A percentile compares a stretch with the other conserved stretches of the same genome.
These are phyloP conservation scores for Cygnus olor DNA, from an alignment of 2,797 vertebrate genomes.

Conservation along the genomic window DNA sequence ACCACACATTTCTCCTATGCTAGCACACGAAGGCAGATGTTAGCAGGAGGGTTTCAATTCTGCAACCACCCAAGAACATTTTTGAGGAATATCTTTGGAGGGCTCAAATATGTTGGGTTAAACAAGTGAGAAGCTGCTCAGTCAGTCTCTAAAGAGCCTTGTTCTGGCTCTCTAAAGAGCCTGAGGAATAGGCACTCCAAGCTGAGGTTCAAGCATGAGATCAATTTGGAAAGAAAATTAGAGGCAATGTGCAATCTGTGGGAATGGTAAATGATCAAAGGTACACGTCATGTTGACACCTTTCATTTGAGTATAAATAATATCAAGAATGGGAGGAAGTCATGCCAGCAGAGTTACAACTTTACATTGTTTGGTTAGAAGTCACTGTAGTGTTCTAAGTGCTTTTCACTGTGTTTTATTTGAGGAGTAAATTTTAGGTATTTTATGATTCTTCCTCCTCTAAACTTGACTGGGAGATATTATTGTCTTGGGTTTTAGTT, in stretches of 20 bases:
- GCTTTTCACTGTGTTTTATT: neutral
- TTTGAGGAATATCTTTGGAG: neutral
- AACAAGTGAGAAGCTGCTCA: neutral
- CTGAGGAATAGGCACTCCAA: neutral
- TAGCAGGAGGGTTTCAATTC: neutral
- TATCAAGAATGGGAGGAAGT: neutral
- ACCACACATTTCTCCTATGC: accelerated
- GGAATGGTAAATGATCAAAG: neutral
- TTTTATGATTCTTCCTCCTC: neutral
- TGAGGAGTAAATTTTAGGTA: neutral
- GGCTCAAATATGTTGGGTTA: neutral
- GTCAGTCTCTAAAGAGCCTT: neutral
- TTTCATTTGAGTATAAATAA: neutral
- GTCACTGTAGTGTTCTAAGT: neutral
- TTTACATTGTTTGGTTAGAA: neutral
- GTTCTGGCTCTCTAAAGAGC: neutral
- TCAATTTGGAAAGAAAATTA: neutral
- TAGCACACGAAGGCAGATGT: neutral
- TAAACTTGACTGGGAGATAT: neutral
- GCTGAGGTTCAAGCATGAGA: neutral
- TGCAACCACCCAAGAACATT: neutral
- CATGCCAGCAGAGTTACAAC: neutral
- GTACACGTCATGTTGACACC: neutral
- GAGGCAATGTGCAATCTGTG: neutral
- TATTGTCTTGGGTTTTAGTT: neutral